These are phyloP conservation scores for Urocynchramus pylzowi DNA, from an alignment of 2,113 vertebrate genomes.

Conservation along the genomic window DNA sequence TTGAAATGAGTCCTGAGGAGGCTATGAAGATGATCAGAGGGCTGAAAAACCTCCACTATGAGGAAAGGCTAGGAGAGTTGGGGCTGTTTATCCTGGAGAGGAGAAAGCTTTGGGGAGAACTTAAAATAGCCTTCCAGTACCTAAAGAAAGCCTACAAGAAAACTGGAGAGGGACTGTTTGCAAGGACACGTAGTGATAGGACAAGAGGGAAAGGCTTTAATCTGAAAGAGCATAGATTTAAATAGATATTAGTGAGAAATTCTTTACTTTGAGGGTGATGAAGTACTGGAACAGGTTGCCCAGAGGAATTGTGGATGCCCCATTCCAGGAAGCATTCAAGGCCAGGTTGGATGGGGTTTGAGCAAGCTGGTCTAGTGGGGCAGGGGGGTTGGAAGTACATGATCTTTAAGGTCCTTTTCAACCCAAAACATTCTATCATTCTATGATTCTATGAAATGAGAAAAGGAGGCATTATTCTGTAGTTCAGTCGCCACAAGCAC, in stretches of 20 bases:
- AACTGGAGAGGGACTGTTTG: neutral
- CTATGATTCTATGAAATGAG: neutral
- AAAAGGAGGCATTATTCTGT: neutral
- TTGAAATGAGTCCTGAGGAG: neutral
- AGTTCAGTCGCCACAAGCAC: neutral
- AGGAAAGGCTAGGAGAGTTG: neutral
- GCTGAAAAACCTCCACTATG: neutral
- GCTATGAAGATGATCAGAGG: neutral
- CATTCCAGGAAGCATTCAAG: neutral
- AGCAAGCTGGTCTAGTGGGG: neutral
- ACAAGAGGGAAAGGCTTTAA: neutral
- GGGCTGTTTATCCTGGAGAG: neutral
- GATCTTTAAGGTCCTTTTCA: neutral
- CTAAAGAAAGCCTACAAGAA: neutral
- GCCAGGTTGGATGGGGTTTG: neutral
- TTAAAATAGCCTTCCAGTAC: neutral
- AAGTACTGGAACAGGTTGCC: neutral
- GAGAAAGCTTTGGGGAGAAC: neutral
- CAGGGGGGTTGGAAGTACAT: neutral
- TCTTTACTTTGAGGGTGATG: neutral
- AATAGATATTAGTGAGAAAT: neutral
- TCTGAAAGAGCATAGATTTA: neutral
- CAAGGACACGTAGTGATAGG: neutral
- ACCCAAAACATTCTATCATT: neutral
- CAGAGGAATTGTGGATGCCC: neutral